phyloP scores from a whole-genome alignment of 2,797 vertebrate genomes.

The Falco peregrinus region DNA sequence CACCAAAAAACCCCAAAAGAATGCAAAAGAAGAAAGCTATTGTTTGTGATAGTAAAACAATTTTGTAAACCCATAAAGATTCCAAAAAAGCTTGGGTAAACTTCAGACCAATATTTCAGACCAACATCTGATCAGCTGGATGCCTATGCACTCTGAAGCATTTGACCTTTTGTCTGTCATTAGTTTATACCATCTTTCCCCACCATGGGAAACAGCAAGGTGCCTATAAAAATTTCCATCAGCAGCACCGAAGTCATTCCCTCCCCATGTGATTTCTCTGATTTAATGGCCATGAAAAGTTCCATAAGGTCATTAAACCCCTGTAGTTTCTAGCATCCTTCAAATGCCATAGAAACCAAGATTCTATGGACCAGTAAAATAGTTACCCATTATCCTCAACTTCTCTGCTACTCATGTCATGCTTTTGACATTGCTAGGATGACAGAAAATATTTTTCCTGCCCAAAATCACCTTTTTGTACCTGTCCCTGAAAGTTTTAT shows the following conservation, averaged over 20 bases:
- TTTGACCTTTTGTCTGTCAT: conserved; percentile 4
- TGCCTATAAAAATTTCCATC: conserved; percentile 14
- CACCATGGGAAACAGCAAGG: background rate
- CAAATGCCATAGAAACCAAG: conserved; percentile 5
- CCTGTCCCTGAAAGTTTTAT: conserved; percentile 28
- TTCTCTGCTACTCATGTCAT: background rate
- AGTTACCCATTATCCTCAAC: background rate
- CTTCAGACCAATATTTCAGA: background rate
- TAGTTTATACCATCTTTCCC: background rate
- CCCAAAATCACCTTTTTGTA: conserved; percentile 6
- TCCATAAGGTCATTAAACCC: conserved; percentile 27
- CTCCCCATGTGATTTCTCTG: background rate
- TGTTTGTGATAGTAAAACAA: background rate
- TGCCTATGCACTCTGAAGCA: background rate
- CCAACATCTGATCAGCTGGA: background rate
- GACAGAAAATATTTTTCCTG: conserved; percentile 23
- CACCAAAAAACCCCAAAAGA: background rate
- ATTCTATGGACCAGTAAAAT: background rate
- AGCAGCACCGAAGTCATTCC: background rate
- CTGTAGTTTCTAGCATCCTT: background rate
- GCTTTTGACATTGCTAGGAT: conserved; percentile 11
- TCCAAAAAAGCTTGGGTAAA: background rate
- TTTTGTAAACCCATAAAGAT: background rate
- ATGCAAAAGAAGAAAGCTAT: accelerated
- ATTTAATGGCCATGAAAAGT: background rate